Conservation (phyloP, 1,140 invertebrate species). For the Mya arenaria region DNA sequence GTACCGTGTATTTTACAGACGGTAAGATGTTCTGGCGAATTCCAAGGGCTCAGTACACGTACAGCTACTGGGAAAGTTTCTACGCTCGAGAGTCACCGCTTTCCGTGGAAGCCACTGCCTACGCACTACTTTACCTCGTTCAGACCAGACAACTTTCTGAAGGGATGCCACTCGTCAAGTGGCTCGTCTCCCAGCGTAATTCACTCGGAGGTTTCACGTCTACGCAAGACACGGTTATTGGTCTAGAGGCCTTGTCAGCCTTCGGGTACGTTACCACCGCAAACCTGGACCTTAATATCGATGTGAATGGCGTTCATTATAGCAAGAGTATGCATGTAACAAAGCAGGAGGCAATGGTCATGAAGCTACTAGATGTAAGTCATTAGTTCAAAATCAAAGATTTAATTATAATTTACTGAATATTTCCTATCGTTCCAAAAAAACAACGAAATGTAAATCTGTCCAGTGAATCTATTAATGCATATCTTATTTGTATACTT, state of each 20-base stretch:
- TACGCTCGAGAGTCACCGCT: constrained; percentile 78
- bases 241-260: constrained; percentile 34
- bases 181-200: constrained; percentile 91
- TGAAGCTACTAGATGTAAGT: constrained; percentile 41
- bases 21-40: constrained; percentile 30
- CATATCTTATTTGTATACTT: no score
- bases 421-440: no score
- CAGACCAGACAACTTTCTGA: constrained; percentile 52
- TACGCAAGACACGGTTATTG: constrained; percentile 78
- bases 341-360: constrained; percentile 11
- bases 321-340: constrained; percentile 21
- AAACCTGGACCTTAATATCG: constrained; percentile 7
- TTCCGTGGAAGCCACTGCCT: constrained; percentile 92
- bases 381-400: no score
- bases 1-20: constrained; percentile 6
- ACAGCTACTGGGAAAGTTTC: constrained; percentile 6
- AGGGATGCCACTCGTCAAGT: constrained; percentile 90
- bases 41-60: not conserved
- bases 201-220: constrained; percentile 90
- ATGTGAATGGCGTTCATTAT: not conserved
- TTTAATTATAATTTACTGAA: no score
- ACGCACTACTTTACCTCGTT: constrained; percentile 86
- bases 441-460: no score
- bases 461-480: no score
- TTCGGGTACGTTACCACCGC: not conserved